Evolutionary conservation across 64 coral and sea anemone species (phyloP).

Genomic region (Pachyseris speciosa): DNA sequence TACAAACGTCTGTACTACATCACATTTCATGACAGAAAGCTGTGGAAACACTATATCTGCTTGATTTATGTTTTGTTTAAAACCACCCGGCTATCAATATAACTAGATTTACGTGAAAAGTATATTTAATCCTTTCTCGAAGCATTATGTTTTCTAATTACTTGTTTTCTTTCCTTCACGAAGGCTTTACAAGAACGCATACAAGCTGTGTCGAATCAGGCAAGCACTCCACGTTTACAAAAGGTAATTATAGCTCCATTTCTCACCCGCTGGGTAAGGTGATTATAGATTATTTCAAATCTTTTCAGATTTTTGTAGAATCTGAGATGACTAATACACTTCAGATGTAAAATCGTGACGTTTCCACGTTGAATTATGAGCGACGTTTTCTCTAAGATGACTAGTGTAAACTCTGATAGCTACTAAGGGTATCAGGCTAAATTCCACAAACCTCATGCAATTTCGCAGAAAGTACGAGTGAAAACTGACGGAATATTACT

Average conservation of each 20-base stretch:
- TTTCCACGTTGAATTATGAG: too few species aligned
- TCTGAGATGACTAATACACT: too few species aligned
- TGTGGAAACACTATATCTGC: neutral
- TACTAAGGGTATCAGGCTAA: too few species aligned
- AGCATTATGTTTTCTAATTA: neutral
- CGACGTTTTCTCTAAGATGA: too few species aligned
- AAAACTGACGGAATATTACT: too few species aligned
- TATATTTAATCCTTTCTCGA: neutral
- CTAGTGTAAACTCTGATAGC: too few species aligned
- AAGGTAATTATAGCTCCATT: slow-evolving; percentile 46
- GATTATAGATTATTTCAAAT: neutral
- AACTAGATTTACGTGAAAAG: neutral
- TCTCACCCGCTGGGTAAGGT: neutral
- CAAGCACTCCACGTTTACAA: slow-evolving; percentile 58
- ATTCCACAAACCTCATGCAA: too few species aligned
- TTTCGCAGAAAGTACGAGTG: too few species aligned
- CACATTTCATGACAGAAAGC: neutral
- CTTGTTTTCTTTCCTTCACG: neutral
- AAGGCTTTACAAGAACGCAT: slow-evolving; percentile 86
- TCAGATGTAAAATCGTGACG: too few species aligned
- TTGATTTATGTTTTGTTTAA: neutral
- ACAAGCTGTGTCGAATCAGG: slow-evolving; percentile 62
- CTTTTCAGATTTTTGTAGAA: too few species aligned
- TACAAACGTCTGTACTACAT: neutral
- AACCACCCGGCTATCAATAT: slow-evolving; percentile 6